Conservation (phyloP, 2,797 vertebrate species). For the Rhinatrema bivittatum region DNA sequence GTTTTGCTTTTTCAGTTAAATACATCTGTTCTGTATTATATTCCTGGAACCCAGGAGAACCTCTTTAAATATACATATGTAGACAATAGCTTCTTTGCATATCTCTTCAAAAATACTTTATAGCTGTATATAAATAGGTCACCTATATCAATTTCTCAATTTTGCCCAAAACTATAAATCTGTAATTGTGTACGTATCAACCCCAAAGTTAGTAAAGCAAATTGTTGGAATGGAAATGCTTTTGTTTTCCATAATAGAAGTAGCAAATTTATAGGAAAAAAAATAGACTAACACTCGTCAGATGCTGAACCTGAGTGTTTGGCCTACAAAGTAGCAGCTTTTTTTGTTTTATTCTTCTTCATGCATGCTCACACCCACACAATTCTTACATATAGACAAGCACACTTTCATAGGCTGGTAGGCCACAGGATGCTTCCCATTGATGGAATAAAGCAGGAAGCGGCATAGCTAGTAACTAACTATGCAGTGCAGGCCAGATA, state of each 20-base stretch:
- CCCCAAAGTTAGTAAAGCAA: conserved; percentile 53
- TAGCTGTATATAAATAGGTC: conserved; percentile 60
- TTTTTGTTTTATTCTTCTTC: conserved; percentile 41
- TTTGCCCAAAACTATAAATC: conserved; percentile 44
- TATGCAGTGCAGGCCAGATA: too few species aligned
- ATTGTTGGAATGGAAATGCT: conserved; percentile 51
- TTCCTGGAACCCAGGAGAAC: conserved; percentile 56
- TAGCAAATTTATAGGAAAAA: conserved; percentile 42
- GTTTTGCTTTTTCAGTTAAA: conserved; percentile 55
- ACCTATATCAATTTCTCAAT: conserved; percentile 47
- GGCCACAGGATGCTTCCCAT: conserved; percentile 65
- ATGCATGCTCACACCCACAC: conserved; percentile 31
- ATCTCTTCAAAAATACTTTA: conserved; percentile 63
- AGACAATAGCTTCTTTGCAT: conserved; percentile 60
- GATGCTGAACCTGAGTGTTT: conserved; percentile 69
- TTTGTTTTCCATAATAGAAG: conserved; percentile 41
- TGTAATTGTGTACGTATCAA: conserved; percentile 34
- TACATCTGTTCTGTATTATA: conserved; percentile 52
- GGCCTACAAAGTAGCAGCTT: conserved; percentile 75
- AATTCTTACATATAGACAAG: conserved; percentile 28
- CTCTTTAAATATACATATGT: conserved; percentile 65
- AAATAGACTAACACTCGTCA: conserved; percentile 55
- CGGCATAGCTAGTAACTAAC: conserved; percentile 45
- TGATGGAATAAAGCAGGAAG: conserved; percentile 42
- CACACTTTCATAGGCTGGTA: conserved; percentile 45